Evolutionary conservation across 1,140 invertebrate genomes (phyloP), one percentile per base, ranked within the genome.

Genomic region (Diorhabda carinulata): DNA sequence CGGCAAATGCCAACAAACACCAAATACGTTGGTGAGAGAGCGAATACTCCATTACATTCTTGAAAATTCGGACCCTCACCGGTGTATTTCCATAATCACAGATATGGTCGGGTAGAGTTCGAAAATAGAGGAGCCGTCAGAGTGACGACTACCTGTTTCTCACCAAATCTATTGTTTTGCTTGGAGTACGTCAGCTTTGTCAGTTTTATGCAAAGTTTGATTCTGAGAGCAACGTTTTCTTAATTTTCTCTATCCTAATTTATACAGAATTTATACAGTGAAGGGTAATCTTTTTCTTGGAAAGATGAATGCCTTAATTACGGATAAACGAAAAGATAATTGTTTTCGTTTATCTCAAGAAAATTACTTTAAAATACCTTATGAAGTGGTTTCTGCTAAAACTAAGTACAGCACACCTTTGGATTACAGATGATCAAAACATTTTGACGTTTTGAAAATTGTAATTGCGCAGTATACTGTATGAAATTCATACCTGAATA

Each of bases 341-440:
- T 68, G 69, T 68, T 73, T 73, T 66, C 71, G 71, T 72, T 72
- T 70, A 66, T 67, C 43, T 69, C 43, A 69, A 66, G 59, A 69
- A 72, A 69, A 44, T 10, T 70, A 70, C 66, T 70, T 61, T 73
- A 73, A 62, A 71, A 65, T 70, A 44, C 3, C 67, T 5, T 66
- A 8, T 61, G 61, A 72, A 70, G 64, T 72, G 41, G 67, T 9
- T 64, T 72, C 60, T 64, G 71, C 64, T 61, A 67, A 69, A 66
- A 71, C 3, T 67, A 63, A 67, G 52, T 67, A 57, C 64, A 61
- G 67, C 66, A 63, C 67, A 60, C 58, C 63, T 68, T 72, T 66
- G 69, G 59, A 72, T 41, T 73, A 72, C 61, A 69, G 69, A 52
- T 2, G 45, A 6, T 52, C 8, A 52, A 52, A 52, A 52, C 45